Conservation (phyloP, 2,113 vertebrate genomes). For the Dromaius novaehollandiae region DNA sequence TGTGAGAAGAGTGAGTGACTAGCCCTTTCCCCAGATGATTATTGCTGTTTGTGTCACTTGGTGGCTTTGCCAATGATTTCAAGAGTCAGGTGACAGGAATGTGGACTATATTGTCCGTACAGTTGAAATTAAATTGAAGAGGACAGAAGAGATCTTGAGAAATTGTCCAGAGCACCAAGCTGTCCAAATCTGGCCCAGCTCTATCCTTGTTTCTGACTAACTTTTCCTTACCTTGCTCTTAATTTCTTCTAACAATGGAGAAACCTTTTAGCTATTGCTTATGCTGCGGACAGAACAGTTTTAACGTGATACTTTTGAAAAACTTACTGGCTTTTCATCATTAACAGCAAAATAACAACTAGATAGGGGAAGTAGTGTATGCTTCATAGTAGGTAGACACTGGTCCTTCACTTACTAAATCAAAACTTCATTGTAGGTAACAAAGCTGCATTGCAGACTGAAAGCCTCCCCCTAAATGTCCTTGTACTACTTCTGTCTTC, state of each 20-base stretch:
- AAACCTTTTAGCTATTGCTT: neutral
- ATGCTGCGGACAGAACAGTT: neutral
- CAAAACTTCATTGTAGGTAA: neutral
- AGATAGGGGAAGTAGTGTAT: neutral
- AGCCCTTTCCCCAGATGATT: neutral
- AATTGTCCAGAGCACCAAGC: rapidly evolving
- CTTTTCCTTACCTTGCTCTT: neutral
- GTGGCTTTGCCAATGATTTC: neutral
- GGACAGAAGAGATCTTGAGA: neutral
- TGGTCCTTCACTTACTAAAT: neutral
- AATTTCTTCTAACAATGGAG: neutral
- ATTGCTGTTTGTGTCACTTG: neutral
- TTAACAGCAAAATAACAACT: neutral
- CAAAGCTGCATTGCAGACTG: neutral
- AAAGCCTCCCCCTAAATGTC: neutral
- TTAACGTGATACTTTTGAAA: neutral
- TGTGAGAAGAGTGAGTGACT: neutral
- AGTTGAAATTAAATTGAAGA: neutral
- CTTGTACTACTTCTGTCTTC: neutral
- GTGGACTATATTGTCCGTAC: neutral
- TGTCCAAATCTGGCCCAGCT: neutral
- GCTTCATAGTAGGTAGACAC: neutral
- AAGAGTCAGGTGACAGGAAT: neutral
- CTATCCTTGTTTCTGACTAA: neutral
- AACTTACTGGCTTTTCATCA: neutral